Conservation (phyloP, 1,140 invertebrate species). For the Psix sp. region DNA sequence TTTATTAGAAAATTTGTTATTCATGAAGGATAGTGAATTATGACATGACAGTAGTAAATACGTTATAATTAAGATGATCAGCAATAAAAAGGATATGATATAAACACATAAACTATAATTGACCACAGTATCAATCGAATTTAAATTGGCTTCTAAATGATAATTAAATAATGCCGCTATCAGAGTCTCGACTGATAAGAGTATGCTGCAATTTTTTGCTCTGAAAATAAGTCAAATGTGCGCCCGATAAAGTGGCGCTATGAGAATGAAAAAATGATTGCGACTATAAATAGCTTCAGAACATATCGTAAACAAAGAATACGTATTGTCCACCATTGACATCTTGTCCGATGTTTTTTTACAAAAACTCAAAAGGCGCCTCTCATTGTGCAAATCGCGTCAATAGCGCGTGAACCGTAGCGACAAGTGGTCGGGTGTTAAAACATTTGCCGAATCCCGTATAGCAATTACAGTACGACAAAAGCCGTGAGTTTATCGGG, state of each 20-base stretch:
- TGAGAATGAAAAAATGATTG: slow-evolving; percentile 26
- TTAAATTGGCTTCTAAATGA: slow-evolving; percentile 33
- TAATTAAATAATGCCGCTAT: slow-evolving; percentile 53
- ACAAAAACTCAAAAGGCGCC: slow-evolving; percentile 11
- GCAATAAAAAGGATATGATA: slow-evolving; percentile 10
- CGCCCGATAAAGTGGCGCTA: slow-evolving; percentile 28
- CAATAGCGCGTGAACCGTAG: slow-evolving; percentile 23
- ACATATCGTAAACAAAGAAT: slow-evolving; percentile 41
- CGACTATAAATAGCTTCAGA: slow-evolving; percentile 35
- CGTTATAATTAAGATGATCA: slow-evolving; percentile 2
- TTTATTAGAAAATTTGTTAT: slow-evolving; percentile 10
- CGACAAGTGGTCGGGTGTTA: neutral
- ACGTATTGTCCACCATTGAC: slow-evolving; percentile 28
- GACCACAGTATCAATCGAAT: slow-evolving; percentile 15
- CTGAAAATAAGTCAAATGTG: slow-evolving; percentile 50
- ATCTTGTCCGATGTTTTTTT: slow-evolving; percentile 26
- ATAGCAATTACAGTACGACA: too few relatives aligned
- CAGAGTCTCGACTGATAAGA: slow-evolving; percentile 42
- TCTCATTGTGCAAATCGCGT: slow-evolving; percentile 16
- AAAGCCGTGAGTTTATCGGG: too few relatives aligned
- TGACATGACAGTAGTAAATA: slow-evolving; percentile 5
- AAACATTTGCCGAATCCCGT: neutral
- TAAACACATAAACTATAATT: slow-evolving; percentile 18
- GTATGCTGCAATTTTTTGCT: slow-evolving; percentile 21
- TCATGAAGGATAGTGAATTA: slow-evolving; percentile 18